phyloP scores from a whole-genome alignment of 1,140 invertebrate genomes.

The Drosophila kurseongensis region DNA sequence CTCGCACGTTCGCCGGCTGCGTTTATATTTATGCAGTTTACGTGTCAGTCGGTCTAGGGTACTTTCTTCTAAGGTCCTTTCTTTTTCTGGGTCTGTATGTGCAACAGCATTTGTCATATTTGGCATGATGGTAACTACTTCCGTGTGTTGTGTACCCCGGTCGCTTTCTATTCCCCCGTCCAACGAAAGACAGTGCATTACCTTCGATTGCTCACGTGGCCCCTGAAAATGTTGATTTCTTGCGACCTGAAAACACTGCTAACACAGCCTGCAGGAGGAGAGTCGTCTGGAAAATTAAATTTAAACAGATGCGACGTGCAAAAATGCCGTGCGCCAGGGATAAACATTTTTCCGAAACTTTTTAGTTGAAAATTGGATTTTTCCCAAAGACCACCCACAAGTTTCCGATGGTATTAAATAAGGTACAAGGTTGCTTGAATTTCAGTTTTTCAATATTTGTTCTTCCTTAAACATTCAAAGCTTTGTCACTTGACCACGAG shows the following conservation, averaged over 20 bases:
- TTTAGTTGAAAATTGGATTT: constrained; percentile 35
- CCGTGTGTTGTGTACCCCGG: constrained; percentile 49
- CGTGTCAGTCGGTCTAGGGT: constrained; percentile 61
- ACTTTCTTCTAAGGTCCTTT: constrained; percentile 7
- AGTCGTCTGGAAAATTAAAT: constrained; percentile 73
- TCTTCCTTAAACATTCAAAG: too few relatives aligned
- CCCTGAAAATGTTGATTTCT: constrained; percentile 75
- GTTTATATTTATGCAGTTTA: constrained; percentile 82
- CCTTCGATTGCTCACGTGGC: constrained; percentile 75
- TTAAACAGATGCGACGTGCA: constrained; percentile 77
- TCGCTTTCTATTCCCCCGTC: not conserved
- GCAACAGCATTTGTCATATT: constrained; percentile 77
- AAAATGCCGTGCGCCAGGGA: constrained; percentile 34
- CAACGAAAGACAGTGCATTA: constrained; percentile 54
- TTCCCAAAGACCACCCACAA: constrained; percentile 10
- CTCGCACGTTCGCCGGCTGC: constrained; percentile 67
- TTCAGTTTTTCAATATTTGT: too few relatives aligned
- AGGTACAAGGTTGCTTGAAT: too few relatives aligned
- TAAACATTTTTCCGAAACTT: constrained; percentile 51
- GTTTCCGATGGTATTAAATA: constrained; percentile 18
- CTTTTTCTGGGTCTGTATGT: constrained; percentile 34
- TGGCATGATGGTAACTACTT: constrained; percentile 81
- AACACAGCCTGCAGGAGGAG: constrained; percentile 28
- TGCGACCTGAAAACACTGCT: constrained; percentile 67
- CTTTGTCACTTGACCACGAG: too few relatives aligned